These are phyloP conservation scores for Sinodicranocentrus sp. DNA, from an alignment of 2,888 invertebrate genomes.

Conservation along the genomic window DNA sequence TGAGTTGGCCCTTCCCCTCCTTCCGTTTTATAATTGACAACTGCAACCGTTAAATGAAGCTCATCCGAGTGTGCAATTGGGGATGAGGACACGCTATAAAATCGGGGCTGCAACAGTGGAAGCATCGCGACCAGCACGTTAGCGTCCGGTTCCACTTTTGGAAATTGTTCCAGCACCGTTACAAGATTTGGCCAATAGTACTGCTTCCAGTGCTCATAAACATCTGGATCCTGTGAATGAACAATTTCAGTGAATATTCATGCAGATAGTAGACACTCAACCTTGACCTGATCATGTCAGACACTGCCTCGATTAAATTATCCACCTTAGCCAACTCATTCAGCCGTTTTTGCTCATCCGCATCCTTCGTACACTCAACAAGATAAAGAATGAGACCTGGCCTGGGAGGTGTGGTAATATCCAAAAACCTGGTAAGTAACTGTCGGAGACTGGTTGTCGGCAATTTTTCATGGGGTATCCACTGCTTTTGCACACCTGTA, in stretches of 20 bases:
- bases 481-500: conserved; percentile 87
- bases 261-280: no score
- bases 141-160: conserved; percentile 90
- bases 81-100: conserved; percentile 96
- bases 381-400: conserved; percentile 91
- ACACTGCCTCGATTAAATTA: no score
- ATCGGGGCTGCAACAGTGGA: conserved; percentile 92
- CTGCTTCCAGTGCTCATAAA: conserved; percentile 96
- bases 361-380: conserved; percentile 87
- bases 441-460: conserved; percentile 87
- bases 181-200: conserved; percentile 90
- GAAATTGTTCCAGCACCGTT: conserved; percentile 92
- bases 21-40: conserved; percentile 91
- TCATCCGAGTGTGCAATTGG: conserved; percentile 87
- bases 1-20: conserved; percentile 92
- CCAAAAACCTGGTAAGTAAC: conserved; percentile 89
- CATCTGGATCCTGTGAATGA: conserved; percentile 86
- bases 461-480: conserved; percentile 91
- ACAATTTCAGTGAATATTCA: no score
- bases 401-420: conserved; percentile 94
- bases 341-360: conserved; percentile 86
- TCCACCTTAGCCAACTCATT: conserved; percentile 88
- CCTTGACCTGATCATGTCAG: no score
- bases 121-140: conserved; percentile 90
- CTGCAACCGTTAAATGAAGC: conserved; percentile 94